Conservation (phyloP, 2,113 vertebrate species). For the Pionites leucogaster region DNA sequence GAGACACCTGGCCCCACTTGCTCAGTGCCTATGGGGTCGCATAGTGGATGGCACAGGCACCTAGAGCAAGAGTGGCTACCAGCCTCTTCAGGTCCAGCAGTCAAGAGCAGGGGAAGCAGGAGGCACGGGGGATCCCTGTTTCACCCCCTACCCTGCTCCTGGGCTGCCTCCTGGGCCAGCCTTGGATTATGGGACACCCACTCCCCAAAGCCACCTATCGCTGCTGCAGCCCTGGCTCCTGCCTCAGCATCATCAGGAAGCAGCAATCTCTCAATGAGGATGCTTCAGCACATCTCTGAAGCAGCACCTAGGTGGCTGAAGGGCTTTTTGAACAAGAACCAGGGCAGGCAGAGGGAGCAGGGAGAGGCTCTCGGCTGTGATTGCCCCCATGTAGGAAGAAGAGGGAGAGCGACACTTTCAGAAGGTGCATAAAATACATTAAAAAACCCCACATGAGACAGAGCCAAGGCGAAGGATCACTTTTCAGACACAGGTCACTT, state of each 20-base stretch:
- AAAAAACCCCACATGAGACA: background rate
- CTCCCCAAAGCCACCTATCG: background rate
- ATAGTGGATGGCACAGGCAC: accelerated
- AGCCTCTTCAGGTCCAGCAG: background rate
- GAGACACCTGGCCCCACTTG: background rate
- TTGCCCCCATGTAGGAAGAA: background rate
- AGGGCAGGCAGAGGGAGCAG: background rate
- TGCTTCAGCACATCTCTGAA: background rate
- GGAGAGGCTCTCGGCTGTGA: background rate
- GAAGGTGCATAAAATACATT: background rate
- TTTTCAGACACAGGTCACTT: background rate
- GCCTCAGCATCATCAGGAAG: conserved; percentile 35
- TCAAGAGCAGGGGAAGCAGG: accelerated
- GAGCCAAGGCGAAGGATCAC: conserved; percentile 11
- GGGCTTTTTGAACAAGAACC: background rate
- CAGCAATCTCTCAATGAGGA: background rate
- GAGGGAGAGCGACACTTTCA: background rate
- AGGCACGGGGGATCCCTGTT: background rate
- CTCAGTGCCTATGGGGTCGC: background rate
- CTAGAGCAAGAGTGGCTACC: background rate
- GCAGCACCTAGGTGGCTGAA: background rate
- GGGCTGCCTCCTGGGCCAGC: background rate
- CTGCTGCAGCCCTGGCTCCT: background rate
- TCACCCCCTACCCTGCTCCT: background rate
- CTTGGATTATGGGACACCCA: background rate